phyloP scores from a whole-genome alignment of 2,888 invertebrate species.

The Hydriomena furcata region DNA sequence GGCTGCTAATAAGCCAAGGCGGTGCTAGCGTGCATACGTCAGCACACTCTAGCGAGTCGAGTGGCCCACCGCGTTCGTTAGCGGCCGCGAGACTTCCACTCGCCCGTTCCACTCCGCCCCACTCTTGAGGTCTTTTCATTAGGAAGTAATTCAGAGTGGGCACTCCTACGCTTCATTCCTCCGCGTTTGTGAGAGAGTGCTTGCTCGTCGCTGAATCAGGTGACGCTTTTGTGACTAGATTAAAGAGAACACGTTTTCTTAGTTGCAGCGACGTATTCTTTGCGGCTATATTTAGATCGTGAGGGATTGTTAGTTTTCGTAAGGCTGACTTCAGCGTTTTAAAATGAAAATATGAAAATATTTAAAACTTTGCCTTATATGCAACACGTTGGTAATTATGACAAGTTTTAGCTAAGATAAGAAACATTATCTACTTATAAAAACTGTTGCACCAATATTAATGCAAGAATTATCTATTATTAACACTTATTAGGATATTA shows the following conservation, averaged over 20 bases:
- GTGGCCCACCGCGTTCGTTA: slow-evolving; percentile 77
- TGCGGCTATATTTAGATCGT: slow-evolving; percentile 69
- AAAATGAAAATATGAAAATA: slow-evolving; percentile 3
- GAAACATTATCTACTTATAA: too few relatives aligned
- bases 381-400: too few relatives aligned
- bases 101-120: slow-evolving; percentile 61
- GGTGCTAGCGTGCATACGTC: slow-evolving; percentile 47
- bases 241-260: slow-evolving; percentile 79
- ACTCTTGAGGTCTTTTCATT: slow-evolving; percentile 81
- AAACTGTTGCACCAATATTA: too few relatives aligned
- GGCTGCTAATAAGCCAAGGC: slow-evolving; percentile 53
- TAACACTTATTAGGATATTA: too few relatives aligned
- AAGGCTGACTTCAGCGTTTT: slow-evolving; percentile 14
- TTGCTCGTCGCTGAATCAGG: slow-evolving; percentile 74
- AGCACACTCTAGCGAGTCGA: slow-evolving; percentile 62
- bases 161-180: slow-evolving; percentile 81
- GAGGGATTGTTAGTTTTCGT: slow-evolving; percentile 38
- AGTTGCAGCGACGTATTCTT: slow-evolving; percentile 57
- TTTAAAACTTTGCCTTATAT: too few relatives aligned
- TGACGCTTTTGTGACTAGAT: slow-evolving; percentile 82
- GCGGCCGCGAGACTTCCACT: slow-evolving; percentile 71
- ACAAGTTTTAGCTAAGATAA: too few relatives aligned
- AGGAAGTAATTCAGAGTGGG: slow-evolving; percentile 82
- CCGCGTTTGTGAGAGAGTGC: slow-evolving; percentile 74
- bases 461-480: too few relatives aligned